Percentiles rank a stretch among this genome's conserved stretches.
Evolutionary conservation across 2,113 vertebrate species (phyloP).

Genomic region (Tetraodon nigroviridis): DNA sequence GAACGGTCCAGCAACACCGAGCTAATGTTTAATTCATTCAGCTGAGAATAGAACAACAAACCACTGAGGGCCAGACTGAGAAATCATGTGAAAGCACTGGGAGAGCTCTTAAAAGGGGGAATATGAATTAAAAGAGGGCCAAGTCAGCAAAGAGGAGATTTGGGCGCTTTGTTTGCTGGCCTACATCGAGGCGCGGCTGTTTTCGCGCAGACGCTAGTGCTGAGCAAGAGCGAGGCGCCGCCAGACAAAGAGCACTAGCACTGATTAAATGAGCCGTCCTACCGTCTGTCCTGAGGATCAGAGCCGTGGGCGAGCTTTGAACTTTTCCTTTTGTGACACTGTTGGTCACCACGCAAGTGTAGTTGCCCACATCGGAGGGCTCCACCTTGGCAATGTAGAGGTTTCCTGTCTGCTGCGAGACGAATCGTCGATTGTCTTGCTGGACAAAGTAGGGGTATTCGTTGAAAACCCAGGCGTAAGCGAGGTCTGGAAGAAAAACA

Average conservation of each 20-base stretch:
- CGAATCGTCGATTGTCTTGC: constrained; percentile 87
- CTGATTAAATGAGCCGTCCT: constrained; percentile 49
- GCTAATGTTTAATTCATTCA: constrained; percentile 72
- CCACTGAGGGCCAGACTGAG: constrained; percentile 15
- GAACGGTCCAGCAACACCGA: constrained; percentile 66
- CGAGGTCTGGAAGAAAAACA: constrained; percentile 70
- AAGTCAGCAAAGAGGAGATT: constrained; percentile 59
- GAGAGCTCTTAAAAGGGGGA: constrained; percentile 61
- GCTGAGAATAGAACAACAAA: constrained; percentile 51
- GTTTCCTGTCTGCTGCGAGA: constrained; percentile 90
- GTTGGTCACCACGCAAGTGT: constrained; percentile 86
- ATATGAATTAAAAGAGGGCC: constrained; percentile 49
- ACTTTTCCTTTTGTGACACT: constrained; percentile 75
- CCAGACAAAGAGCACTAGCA: constrained; percentile 37
- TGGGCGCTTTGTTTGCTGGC: constrained; percentile 58
- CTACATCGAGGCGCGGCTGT: constrained; percentile 49
- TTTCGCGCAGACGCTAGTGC: constrained; percentile 50
- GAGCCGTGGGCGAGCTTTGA: constrained; percentile 83
- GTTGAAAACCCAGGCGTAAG: constrained; percentile 91
- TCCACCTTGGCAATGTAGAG: constrained; percentile 93
- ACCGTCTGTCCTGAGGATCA: constrained; percentile 88
- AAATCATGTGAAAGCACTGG: constrained; percentile 52
- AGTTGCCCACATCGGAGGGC: constrained; percentile 85
- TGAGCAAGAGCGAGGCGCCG: constrained; percentile 29
- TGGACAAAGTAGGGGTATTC: constrained; percentile 87